phyloP scores from a whole-genome alignment of 2,888 invertebrate genomes.

The Girardia tigrina region DNA sequence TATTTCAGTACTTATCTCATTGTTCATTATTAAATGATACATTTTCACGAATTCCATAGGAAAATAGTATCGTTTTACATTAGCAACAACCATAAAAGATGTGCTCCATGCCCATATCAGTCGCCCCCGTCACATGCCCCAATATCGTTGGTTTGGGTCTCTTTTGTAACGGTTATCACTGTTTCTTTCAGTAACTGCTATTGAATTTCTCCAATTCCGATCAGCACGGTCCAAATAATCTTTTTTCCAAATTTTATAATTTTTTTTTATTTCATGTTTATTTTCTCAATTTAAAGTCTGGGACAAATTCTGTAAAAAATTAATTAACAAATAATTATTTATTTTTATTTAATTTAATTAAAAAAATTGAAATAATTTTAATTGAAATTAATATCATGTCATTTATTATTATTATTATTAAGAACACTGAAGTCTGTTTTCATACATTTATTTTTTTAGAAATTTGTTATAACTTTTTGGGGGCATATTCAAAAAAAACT shows the following conservation, averaged over 20 bases:
- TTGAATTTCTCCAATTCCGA: too few relatives aligned
- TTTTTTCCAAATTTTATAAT: too few relatives aligned
- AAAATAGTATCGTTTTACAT: constrained; percentile 3
- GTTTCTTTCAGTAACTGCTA: too few relatives aligned
- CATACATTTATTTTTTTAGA: too few relatives aligned
- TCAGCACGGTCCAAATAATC: too few relatives aligned
- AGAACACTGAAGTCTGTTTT: too few relatives aligned
- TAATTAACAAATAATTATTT: not conserved
- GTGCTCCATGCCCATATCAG: not conserved
- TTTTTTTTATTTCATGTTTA: too few relatives aligned
- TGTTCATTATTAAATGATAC: constrained; percentile 8
- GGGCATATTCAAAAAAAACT: too few relatives aligned
- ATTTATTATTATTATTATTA: too few relatives aligned
- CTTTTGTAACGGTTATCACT: not conserved
- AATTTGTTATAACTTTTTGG: too few relatives aligned
- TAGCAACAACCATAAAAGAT: not conserved
- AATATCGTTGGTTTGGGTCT: not conserved
- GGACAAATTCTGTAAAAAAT: not conserved
- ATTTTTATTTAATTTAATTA: not conserved
- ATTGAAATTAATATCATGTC: too few relatives aligned
- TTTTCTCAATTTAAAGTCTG: not conserved
- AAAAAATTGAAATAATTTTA: too few relatives aligned
- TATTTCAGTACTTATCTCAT: not conserved
- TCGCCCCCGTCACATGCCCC: not conserved
- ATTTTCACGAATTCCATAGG: not conserved